Evolutionary conservation across 2,797 vertebrate genomes (phyloP), one percentile per base, ranked within the genome.

Genomic region (Rhynchotus rufescens): DNA sequence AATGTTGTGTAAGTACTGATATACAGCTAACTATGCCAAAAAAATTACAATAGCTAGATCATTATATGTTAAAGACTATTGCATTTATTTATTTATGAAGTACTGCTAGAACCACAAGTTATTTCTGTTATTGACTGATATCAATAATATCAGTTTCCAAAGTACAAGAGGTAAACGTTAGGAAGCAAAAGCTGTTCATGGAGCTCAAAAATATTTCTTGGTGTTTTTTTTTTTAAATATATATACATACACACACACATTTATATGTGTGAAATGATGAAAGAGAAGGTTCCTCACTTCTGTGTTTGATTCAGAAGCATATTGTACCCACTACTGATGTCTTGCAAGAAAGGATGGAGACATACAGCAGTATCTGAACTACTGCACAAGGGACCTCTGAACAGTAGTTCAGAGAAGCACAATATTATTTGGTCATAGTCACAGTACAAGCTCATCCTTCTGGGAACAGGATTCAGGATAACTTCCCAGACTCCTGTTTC

Each of bases 1-100:
- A 96, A 90, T 19, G 15, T 56, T 23, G 85, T 44, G 98, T 98
- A 97, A 51, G 98, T 98, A 96, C 14, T 30, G 20, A 68, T 57
- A 71, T 7, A n/a, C 2, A 20, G 3, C 5, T n/a, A 80, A 2
- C 28, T 71, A 38, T 40, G 80, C 45, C 3, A 21, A 84, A 69
- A 30, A 30, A 4, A n/a, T 11, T 60, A 42, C 4, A 28, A 15
- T 9, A 56, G 13, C 5, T 77, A 20, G 30, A 52, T 82, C 26
- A 61, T 7, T 57, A n/a, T 4, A 26, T 7, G 45, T 5, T 30
- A 44, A 80, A 80, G 62, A 68, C 12, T 8, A 15, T 22, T 20
- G 11, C 36, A 54, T 71, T 71, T 7, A 22, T 25, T 42, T 32
- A n/a, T 60, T 78, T 73, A 38, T 69, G 78, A 90, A 36, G 34